Evolutionary conservation across 2,797 vertebrate genomes (phyloP).

Genomic region (Lacerta viridis): DNA sequence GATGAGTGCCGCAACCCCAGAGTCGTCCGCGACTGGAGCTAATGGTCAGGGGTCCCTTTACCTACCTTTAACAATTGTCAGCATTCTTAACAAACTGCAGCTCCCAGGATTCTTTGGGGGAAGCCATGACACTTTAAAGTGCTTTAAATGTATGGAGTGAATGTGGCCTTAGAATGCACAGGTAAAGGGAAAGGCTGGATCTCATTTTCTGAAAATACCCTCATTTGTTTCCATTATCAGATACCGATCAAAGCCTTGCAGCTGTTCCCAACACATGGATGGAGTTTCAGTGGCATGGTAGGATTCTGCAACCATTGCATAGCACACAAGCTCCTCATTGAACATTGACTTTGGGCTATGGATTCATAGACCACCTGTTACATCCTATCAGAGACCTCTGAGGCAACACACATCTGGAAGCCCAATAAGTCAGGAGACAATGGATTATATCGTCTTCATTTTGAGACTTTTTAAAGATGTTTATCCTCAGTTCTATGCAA

Average conservation of each 20-base stretch:
- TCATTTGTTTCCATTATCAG: background rate
- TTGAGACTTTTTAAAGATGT: background rate
- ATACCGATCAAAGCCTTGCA: background rate
- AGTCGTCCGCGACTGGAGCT: too few species aligned
- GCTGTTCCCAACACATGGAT: background rate
- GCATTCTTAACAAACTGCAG: too few species aligned
- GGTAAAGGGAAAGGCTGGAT: background rate
- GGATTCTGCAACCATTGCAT: background rate
- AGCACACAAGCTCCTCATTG: too few species aligned
- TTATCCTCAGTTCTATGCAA: background rate
- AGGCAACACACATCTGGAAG: background rate
- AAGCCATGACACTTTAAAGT: too few species aligned
- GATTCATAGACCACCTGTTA: background rate
- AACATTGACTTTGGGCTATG: background rate
- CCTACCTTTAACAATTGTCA: too few species aligned
- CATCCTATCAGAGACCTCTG: conserved; percentile 4
- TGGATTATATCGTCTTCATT: background rate
- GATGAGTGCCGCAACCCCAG: too few species aligned
- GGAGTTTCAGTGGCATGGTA: background rate
- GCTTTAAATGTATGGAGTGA: too few species aligned
- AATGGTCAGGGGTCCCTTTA: too few species aligned
- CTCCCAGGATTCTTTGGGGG: too few species aligned
- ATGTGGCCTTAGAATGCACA: background rate
- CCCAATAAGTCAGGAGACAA: background rate
- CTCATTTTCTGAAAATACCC: background rate